Evolutionary conservation across 2,797 vertebrate species (phyloP).

Genomic region (Parauchenoglanis ngamensis): DNA sequence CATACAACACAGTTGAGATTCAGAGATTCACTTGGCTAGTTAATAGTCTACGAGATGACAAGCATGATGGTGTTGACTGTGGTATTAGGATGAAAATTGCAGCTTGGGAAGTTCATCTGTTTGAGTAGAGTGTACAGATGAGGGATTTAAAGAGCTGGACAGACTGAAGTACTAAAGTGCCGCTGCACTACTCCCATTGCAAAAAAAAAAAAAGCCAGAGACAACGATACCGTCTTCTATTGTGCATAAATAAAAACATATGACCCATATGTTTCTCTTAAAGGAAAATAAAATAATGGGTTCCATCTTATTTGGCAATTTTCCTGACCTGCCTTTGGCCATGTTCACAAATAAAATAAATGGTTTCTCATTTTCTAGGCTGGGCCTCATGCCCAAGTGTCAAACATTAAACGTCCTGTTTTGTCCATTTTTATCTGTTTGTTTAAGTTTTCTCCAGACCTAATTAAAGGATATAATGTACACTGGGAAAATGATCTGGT

Average conservation of each 20-base stretch:
- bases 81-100: too few relatives aligned
- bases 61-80: too few relatives aligned
- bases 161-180: too few relatives aligned
- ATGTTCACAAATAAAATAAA: not conserved
- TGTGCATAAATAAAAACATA: slow-evolving; percentile 1
- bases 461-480: not conserved
- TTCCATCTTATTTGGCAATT: not conserved
- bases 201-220: not conserved
- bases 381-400: not conserved
- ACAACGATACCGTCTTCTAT: not conserved
- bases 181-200: too few relatives aligned
- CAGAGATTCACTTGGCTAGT: too few relatives aligned
- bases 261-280: not conserved
- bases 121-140: too few relatives aligned
- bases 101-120: too few relatives aligned
- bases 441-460: not conserved
- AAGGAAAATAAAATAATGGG: not conserved
- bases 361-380: not conserved
- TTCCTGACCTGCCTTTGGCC: not conserved
- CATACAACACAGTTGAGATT: not conserved
- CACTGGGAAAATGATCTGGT: not conserved
- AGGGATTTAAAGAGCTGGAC: too few relatives aligned
- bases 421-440: not conserved
- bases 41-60: too few relatives aligned
- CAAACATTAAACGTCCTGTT: not conserved